Percentiles rank a stretch among this genome's conserved stretches.
These are phyloP conservation scores for Pipa parva DNA, from an alignment of 2,113 vertebrate genomes.

Conservation along the genomic window DNA sequence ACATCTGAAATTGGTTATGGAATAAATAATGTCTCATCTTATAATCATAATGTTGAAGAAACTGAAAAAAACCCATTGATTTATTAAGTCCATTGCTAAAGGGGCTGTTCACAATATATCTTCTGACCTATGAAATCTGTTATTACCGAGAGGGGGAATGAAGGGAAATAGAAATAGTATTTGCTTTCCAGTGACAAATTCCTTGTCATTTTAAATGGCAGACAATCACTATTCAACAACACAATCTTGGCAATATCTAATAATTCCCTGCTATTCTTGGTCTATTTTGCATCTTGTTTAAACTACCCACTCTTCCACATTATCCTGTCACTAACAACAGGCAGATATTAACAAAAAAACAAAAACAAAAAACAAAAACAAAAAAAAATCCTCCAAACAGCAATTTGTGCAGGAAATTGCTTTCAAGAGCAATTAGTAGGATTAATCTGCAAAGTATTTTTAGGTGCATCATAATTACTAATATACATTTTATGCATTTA, in stretches of 20 bases:
- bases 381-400: neutral
- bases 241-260: neutral
- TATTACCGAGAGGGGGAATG: conserved; percentile 12
- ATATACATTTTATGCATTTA: conserved; percentile 7
- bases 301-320: too few relatives aligned
- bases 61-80: neutral
- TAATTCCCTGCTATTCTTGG: neutral
- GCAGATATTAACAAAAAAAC: neutral
- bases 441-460: neutral
- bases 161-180: neutral
- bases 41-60: neutral
- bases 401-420: neutral
- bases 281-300: neutral
- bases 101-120: conserved; percentile 19
- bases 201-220: neutral
- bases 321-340: neutral
- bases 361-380: neutral
- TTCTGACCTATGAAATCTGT: conserved; percentile 21
- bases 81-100: conserved; percentile 15
- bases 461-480: neutral
- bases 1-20: neutral
- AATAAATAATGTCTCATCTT: neutral
- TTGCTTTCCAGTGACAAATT: neutral
- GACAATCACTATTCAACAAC: too few relatives aligned
- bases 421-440: neutral